A percentile compares a stretch with the other conserved stretches of the same genome.
Conservation (phyloP, 2,113 vertebrate species). For the Hepsetus odoe region DNA sequence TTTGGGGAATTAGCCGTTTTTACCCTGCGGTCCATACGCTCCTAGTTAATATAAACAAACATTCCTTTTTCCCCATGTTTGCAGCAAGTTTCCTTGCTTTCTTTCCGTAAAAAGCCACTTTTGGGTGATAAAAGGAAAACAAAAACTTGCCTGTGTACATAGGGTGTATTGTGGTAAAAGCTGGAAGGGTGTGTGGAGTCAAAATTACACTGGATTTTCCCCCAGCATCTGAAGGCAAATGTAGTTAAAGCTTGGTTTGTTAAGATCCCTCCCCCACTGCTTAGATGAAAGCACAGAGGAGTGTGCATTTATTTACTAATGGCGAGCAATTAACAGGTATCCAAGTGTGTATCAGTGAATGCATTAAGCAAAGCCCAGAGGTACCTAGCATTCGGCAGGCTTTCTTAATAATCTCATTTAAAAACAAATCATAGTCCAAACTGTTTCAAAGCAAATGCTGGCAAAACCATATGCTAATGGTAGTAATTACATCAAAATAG, state of each 20-base stretch:
- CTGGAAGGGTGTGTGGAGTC: conserved; percentile 1
- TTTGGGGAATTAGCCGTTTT: too few relatives aligned
- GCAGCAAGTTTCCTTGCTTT: background rate
- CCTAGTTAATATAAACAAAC: background rate
- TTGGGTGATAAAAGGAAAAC: too few relatives aligned
- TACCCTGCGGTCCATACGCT: background rate
- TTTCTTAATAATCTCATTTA: conserved; percentile 57
- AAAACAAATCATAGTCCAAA: conserved; percentile 44
- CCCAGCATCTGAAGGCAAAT: conserved; percentile 43
- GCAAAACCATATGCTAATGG: conserved; percentile 2
- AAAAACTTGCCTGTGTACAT: background rate
- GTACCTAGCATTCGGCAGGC: conserved; percentile 49
- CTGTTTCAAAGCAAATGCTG: conserved; percentile 15
- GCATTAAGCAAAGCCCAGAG: conserved; percentile 53
- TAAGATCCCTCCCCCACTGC: conserved; percentile 29
- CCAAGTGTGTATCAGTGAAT: conserved; percentile 49
- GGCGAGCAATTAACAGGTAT: conserved; percentile 56
- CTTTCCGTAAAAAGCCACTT: conserved; percentile 3
- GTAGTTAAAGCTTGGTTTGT: conserved; percentile 40
- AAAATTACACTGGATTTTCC: conserved; percentile 50
- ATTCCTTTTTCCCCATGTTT: background rate
- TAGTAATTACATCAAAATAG: too few relatives aligned
- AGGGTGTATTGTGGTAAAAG: background rate
- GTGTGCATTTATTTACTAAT: conserved; percentile 54
- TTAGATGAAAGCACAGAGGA: conserved; percentile 28